A percentile compares a stretch with the other conserved stretches of the same genome.
These are phyloP conservation scores for Luperina testacea DNA, from an alignment of 2,888 invertebrate species.

Conservation along the genomic window DNA sequence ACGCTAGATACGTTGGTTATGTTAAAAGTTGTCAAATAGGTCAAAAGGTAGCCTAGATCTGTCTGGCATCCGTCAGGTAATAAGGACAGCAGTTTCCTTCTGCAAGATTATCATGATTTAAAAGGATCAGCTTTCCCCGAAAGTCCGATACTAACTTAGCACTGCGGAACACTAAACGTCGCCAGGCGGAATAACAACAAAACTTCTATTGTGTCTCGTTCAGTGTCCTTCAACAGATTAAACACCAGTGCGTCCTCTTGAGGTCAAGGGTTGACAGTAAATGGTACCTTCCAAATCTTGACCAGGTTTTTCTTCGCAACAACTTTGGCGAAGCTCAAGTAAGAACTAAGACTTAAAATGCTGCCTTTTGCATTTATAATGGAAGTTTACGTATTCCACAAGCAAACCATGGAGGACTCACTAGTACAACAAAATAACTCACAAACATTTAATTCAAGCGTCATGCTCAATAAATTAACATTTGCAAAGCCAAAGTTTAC, in stretches of 20 bases:
- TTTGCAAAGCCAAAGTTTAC: slow-evolving; percentile 27
- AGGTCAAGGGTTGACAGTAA: no score
- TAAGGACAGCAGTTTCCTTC: background rate
- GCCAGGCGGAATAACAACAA: no score
- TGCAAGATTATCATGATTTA: background rate
- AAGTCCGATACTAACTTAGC: background rate
- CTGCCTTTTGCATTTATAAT: no score
- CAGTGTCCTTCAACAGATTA: no score
- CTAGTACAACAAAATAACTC: background rate
- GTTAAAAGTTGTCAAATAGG: background rate
- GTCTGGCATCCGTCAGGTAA: background rate
- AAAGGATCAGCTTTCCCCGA: background rate
- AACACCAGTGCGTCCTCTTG: background rate
- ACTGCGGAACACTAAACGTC: no score
- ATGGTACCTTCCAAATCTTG: no score
- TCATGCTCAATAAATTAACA: slow-evolving; percentile 19
- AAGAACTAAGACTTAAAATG: background rate
- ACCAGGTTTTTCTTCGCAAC: background rate
- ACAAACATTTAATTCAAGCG: background rate
- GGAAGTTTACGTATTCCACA: background rate
- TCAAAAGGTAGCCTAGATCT: background rate
- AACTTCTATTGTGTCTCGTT: no score
- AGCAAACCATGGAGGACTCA: background rate
- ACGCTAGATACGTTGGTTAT: no score
- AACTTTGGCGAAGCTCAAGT: background rate